Conservation (phyloP, 2,888 invertebrate genomes). For the Tubulanus polymorphus region DNA sequence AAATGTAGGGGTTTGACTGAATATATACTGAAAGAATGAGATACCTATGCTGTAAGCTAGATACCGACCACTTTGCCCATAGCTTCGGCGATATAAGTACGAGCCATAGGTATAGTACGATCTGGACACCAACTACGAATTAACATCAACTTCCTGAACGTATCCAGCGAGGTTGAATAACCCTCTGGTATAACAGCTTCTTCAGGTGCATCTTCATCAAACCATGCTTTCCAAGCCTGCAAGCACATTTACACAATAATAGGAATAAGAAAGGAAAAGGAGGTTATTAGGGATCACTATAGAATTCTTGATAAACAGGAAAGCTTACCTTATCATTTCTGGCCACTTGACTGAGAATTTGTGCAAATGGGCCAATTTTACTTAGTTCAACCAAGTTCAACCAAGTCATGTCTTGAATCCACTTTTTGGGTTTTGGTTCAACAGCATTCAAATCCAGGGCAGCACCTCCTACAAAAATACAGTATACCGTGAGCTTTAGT, state of each 20-base stretch:
- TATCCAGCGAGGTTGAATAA: conserved; percentile 46
- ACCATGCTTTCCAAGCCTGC: conserved; percentile 54
- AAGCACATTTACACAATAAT: too few species aligned
- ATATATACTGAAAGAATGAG: background rate
- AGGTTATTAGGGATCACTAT: background rate
- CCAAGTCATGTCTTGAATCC: conserved; percentile 55
- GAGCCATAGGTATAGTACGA: conserved; percentile 53
- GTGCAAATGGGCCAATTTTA: conserved; percentile 51
- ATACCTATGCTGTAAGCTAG: background rate
- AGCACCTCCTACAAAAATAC: conserved; percentile 47
- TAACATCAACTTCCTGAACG: conserved; percentile 50
- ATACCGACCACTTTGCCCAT: conserved; percentile 35
- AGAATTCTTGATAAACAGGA: background rate
- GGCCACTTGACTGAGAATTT: conserved; percentile 48
- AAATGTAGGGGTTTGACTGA: background rate
- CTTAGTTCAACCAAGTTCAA: conserved; percentile 53
- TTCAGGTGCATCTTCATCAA: conserved; percentile 54
- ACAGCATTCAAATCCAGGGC: conserved; percentile 54
- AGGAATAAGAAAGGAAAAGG: background rate
- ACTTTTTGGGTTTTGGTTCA: conserved; percentile 54
- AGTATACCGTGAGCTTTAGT: too few species aligned
- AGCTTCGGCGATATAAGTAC: conserved; percentile 50
- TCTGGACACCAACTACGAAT: conserved; percentile 53
- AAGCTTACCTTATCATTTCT: conserved; percentile 50
- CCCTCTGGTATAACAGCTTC: conserved; percentile 51